Evolutionary conservation across 2,888 invertebrate species (phyloP).

Genomic region (Ornithoptera alexandrae): DNA sequence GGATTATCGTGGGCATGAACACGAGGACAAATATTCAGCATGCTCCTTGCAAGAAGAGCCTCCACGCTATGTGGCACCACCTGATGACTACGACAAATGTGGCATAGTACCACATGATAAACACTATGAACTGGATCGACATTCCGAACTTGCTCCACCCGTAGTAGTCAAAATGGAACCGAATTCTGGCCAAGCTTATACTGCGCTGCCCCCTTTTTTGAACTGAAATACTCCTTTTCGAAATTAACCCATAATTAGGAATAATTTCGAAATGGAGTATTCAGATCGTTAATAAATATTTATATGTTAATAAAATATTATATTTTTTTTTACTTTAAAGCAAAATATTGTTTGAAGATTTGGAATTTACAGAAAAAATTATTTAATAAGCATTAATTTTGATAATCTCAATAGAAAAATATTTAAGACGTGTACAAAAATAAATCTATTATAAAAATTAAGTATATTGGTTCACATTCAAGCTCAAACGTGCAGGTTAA

Average conservation of each 20-base stretch:
- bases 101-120: conserved; percentile 72
- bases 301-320: not conserved
- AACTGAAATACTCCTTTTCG: conserved; percentile 83
- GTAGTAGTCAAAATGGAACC: conserved; percentile 82
- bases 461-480: not conserved
- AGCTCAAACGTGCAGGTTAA: not conserved
- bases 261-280: conserved; percentile 80
- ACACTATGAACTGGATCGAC: conserved; percentile 71
- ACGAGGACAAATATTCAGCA: conserved; percentile 71
- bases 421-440: not conserved
- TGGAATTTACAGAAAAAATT: not conserved
- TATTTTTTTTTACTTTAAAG: not conserved
- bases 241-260: conserved; percentile 67
- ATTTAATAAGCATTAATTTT: not conserved
- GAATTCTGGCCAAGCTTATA: conserved; percentile 81
- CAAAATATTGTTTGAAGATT: not conserved
- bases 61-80: conserved; percentile 77
- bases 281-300: conserved; percentile 30
- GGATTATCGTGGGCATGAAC: conserved; percentile 68
- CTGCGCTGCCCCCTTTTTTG: conserved; percentile 88
- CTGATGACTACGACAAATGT: conserved; percentile 82
- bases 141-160: conserved; percentile 64
- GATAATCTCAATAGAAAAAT: not conserved
- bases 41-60: conserved; percentile 75
- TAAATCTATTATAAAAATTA: not conserved